These are phyloP conservation scores for Meloidogyne exigua DNA, from an alignment of 1,140 invertebrate genomes.

Conservation along the genomic window DNA sequence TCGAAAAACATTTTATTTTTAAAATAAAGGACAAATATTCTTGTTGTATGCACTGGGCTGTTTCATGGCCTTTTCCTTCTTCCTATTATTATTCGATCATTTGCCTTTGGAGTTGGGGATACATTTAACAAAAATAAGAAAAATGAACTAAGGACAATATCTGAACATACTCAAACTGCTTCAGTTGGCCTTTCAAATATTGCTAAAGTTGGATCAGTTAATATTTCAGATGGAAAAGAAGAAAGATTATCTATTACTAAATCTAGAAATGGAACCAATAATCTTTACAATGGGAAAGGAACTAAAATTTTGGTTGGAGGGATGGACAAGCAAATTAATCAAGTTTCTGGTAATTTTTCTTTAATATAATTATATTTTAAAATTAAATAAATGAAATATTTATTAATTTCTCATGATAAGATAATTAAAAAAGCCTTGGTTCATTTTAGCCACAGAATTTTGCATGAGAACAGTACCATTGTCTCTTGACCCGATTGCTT, in stretches of 20 bases:
- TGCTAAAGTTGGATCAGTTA: neutral
- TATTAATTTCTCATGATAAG: too few species aligned
- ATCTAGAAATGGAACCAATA: neutral
- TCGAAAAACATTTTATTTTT: neutral
- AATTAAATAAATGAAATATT: too few species aligned
- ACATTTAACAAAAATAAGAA: neutral
- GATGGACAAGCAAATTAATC: neutral
- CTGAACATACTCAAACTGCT: neutral
- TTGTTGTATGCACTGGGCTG: constrained; percentile 60
- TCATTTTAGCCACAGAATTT: constrained; percentile 21
- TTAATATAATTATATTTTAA: neutral
- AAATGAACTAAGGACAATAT: neutral
- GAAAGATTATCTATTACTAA: neutral
- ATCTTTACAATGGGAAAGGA: neutral
- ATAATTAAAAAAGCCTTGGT: too few species aligned
- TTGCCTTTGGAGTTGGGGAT: constrained; percentile 43
- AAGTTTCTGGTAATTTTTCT: neutral
- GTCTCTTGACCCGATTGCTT: too few species aligned
- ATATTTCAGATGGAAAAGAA: neutral
- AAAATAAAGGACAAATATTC: constrained; percentile 46
- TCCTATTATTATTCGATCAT: constrained; percentile 61
- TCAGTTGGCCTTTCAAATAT: neutral
- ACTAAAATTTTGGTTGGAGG: neutral
- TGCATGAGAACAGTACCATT: constrained; percentile 21
- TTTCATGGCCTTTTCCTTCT: constrained; percentile 61